A percentile compares a stretch with the other conserved stretches of the same genome.
Evolutionary conservation across 2,888 invertebrate species (phyloP).

Genomic region (Sipha maydis): DNA sequence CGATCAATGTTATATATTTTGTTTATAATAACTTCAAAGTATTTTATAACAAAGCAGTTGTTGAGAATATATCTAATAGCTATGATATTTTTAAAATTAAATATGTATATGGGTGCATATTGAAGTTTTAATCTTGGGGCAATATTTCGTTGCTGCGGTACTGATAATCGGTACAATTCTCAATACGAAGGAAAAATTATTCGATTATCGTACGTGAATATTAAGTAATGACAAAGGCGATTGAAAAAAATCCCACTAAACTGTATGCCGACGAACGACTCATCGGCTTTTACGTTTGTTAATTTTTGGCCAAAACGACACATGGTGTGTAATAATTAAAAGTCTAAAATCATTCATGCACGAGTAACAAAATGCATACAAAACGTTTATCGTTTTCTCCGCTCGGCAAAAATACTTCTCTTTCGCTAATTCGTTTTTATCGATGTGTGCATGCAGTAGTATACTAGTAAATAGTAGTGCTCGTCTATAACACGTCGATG

Average conservation of each 20-base stretch:
- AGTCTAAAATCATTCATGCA: neutral
- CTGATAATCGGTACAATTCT: no score
- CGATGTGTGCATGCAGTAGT: neutral
- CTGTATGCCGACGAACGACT: neutral
- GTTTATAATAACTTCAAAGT: no score
- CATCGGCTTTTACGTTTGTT: neutral
- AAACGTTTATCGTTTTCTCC: conserved; percentile 22
- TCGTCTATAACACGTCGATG: neutral
- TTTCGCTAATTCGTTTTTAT: conserved; percentile 35
- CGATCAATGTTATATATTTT: no score
- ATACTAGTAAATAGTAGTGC: neutral
- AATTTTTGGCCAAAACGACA: neutral
- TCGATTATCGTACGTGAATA: no score
- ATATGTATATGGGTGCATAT: no score
- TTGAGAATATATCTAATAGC: no score
- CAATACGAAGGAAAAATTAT: no score
- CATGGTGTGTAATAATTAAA: neutral
- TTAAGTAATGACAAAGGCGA: neutral
- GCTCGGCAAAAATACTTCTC: neutral
- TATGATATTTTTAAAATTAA: no score
- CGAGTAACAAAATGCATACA: neutral
- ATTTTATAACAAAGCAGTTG: no score
- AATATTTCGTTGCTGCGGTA: no score
- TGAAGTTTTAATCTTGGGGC: no score
- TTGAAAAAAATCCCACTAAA: neutral